Evolutionary conservation across 2,888 invertebrate species (phyloP).

Genomic region (Aphidoletes aphidimyza): DNA sequence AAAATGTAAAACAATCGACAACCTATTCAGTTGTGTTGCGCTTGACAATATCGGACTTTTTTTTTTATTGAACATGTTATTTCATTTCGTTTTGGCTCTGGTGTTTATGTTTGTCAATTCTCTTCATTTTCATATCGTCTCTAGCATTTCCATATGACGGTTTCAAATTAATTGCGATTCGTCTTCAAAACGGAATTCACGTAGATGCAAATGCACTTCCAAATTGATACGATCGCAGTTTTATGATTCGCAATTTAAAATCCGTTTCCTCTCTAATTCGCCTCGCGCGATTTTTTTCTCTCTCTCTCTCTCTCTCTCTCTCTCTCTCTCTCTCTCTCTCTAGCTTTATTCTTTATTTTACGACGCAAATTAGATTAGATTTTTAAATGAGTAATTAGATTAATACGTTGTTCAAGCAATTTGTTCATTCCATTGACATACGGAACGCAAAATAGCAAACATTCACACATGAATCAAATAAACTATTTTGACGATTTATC

Average conservation of each 20-base stretch:
- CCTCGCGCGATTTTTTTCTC: neutral
- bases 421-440: slow-evolving; percentile 6
- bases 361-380: neutral
- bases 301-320: neutral
- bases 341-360: neutral
- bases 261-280: neutral
- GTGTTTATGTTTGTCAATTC: neutral
- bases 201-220: neutral
- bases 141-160: no score
- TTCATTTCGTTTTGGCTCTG: neutral
- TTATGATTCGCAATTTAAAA: neutral
- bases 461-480: neutral
- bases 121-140: no score
- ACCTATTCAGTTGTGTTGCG: no score
- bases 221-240: neutral
- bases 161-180: neutral
- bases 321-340: neutral
- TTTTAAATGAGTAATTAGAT: neutral
- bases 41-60: no score
- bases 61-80: no score
- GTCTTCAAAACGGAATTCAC: neutral
- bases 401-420: neutral
- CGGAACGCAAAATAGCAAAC: neutral
- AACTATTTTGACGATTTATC: neutral
- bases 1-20: neutral